Base-by-base conservation (phyloP, 2,113 vertebrate genomes). In the Aleadryas rufinucha region DNA sequence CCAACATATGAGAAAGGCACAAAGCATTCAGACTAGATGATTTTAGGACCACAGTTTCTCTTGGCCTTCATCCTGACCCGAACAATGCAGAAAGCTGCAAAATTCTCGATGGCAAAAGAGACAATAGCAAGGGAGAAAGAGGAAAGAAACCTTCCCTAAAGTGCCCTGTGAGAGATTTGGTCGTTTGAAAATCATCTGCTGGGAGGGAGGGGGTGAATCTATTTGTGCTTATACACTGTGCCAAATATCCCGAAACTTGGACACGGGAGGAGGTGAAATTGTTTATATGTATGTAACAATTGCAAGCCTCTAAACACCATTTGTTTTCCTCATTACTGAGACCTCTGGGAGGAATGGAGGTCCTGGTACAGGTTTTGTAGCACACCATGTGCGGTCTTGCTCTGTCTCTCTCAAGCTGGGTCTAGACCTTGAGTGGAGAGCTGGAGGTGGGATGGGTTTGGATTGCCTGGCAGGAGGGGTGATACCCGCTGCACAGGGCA, bases 291-390 rank as follows among this genome's bases (percentile, higher is more conserved):
- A 39, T 11, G 10, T 57, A 91, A 79, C 0, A 0, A 61, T 19
- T 49, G 45, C 61, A 91, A 91, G 54, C 35, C 37, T 69, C 45
- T 35, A 61, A 89, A 83, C 61, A 53, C 13, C 45, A 27, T 82
- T 84, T 89, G 30, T 87, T 92, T 64, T 87, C 70, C 61, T 94
- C 45, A 50, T 79, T 96, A 47, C 42, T 47, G 60, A 71, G 72
- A 13, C 52, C 71, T 85, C 59, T 64, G 74, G 76, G 77, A 70
- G 39, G 35, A 44, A 2, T 30, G 44, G 24, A 70, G 35, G 27
- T 63, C 61, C 65, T 28, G 7, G 64, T 27, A 35, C 14, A 78
- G 64, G n/a, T 83, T 89, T 49, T 76, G 53, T 24, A 39, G 74
- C 30, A 24, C 27, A 18, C 47, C 1, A 3, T 47, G 59, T 28